Evolutionary conservation across 2,888 invertebrate species (phyloP).

Genomic region (Ditula angustiorana): DNA sequence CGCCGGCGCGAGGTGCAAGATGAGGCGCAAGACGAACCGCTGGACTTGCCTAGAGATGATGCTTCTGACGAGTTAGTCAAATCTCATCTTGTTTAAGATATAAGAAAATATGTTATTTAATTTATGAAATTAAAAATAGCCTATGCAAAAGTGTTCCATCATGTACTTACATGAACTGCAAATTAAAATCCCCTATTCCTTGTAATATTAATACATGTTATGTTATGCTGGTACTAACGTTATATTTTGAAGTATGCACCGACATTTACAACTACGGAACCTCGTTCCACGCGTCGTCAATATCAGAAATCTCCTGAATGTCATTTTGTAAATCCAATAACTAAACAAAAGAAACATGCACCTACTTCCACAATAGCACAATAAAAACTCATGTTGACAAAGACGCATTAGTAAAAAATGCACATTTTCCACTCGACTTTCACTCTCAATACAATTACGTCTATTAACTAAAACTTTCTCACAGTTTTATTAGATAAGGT

Average conservation of each 20-base stretch:
- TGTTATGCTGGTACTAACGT: too few relatives aligned
- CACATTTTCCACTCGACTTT: conserved; percentile 66
- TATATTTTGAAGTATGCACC: too few relatives aligned
- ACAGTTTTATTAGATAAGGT: conserved; percentile 53
- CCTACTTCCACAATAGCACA: conserved; percentile 33
- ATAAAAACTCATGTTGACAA: conserved; percentile 52
- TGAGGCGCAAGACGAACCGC: conserved; percentile 61
- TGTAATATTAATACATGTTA: too few relatives aligned
- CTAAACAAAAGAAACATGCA: conserved; percentile 26
- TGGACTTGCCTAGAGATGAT: conserved; percentile 61
- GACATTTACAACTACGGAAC: background rate
- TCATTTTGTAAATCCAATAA: conserved; percentile 24
- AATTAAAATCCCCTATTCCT: too few relatives aligned
- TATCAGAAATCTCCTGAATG: background rate
- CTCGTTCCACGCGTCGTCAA: background rate
- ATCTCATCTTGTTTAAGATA: too few relatives aligned
- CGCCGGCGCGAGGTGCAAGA: conserved; percentile 60
- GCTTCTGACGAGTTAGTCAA: conserved; percentile 56
- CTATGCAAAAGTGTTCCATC: too few relatives aligned
- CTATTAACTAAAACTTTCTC: conserved; percentile 68
- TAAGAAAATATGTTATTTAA: too few relatives aligned
- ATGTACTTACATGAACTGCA: too few relatives aligned
- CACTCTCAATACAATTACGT: conserved; percentile 69
- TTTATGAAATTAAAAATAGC: too few relatives aligned
- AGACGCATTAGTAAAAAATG: conserved; percentile 49